Evolutionary conservation across 2,888 invertebrate genomes (phyloP), one percentile per base, ranked within the genome.

Genomic region (Parascotia fuliginaria): DNA sequence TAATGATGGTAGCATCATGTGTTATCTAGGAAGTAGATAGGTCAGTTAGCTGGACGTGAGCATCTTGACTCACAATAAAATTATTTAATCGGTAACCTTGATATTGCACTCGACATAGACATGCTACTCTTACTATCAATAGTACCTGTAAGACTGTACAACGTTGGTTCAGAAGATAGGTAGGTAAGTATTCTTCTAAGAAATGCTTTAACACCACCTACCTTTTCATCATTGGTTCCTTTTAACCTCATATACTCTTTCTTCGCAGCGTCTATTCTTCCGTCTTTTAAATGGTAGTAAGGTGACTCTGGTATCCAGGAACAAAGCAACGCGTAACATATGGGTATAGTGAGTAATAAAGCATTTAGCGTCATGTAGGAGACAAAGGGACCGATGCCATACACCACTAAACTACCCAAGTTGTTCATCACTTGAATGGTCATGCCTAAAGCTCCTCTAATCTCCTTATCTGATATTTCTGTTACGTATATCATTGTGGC

Each of bases 301-400:
- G 94, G 94, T 0, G 94, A 94, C 65, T 94, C 94, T 0, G 94
- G 94, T 78, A 94, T 90, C 92, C 93, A 93, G 5, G 85, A 53
- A 64, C 94, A 93, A 0, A 85, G 73, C 0, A 89, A 28, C 34
- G 93, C 86, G 50, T 93, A 93, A 13, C 87, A 54, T 2, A 93
- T 62, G 0, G 94, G 93, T 16, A 94, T 79, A 0, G 87, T 60
- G 1, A 92, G 62, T 16, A 93, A 83, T 13, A 92, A 81, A 15
- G 85, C 83, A 81, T 94, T 79, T 55, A 91, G 47, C 47, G 79
- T 69, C 0, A 74, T 80, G 62, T 93, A 93, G 0, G 92, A 86
- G 0, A 93, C 89, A 52, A 92, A 92, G 0, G 93, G 93, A 0
- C 93, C 93, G 0, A 91, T 70, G 7, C 89, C 74, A 59, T 91